Conservation (phyloP, 64 coral and sea anemone genomes). For the Catalaphyllia jardinei region DNA sequence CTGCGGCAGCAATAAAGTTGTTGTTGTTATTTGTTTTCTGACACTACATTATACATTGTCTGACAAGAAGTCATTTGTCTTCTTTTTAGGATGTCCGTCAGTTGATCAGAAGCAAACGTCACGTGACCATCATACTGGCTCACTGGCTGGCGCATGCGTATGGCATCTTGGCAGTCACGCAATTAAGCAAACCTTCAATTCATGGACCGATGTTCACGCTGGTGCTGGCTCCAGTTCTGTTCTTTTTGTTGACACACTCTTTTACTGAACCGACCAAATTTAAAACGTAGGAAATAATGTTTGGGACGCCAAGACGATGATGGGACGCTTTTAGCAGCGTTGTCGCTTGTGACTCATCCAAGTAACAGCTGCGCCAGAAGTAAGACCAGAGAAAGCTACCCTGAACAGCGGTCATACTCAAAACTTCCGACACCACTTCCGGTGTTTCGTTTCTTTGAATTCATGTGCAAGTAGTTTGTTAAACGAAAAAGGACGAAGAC, state of each 20-base stretch:
- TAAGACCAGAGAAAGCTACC: too few species aligned
- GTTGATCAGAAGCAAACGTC: conserved; percentile 73
- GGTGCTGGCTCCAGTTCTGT: conserved; percentile 74
- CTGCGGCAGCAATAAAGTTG: too few species aligned
- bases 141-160: conserved; percentile 88
- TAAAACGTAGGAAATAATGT: conserved; percentile 17
- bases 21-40: too few species aligned
- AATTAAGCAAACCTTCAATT: conserved; percentile 59
- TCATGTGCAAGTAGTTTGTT: too few species aligned
- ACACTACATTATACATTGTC: not conserved
- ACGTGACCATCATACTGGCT: conserved; percentile 71
- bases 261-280: conserved; percentile 92
- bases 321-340: too few species aligned
- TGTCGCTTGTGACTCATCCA: too few species aligned
- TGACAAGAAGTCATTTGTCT: conserved; percentile 5
- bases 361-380: too few species aligned
- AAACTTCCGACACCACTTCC: too few species aligned
- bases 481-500: too few species aligned
- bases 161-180: conserved; percentile 85
- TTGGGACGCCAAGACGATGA: too few species aligned
- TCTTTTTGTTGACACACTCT: conserved; percentile 81
- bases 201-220: conserved; percentile 94
- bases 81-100: conserved; percentile 69
- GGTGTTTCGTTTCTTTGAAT: too few species aligned
- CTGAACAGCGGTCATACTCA: too few species aligned